Base-by-base conservation (phyloP, 2,888 invertebrate species). In the Baronia brevicornis region DNA sequence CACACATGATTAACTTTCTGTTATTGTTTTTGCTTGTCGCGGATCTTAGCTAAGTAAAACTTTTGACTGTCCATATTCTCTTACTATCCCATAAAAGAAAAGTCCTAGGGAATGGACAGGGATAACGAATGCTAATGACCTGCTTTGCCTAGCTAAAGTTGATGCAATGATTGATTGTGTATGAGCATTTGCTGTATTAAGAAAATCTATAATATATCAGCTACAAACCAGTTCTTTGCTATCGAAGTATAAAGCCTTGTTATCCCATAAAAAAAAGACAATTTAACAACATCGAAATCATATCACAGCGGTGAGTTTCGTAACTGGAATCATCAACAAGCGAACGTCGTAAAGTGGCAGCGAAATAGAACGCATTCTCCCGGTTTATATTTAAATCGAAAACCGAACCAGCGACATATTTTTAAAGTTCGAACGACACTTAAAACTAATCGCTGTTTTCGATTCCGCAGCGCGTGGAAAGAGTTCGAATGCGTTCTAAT, bases 361-460 rank as follows among this genome's bases (percentile, higher is more conserved):
- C 61, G 65, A 79, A 80, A 74, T 75, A 68, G 78, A 75, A 72
- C 77, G 69, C 77, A 72, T 73, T 73, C 64, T 54, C 74, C 63
- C 61, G 60, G 68, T 68, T 74, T 74, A 74, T 69, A 73, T 75
- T 77, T 78, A 68, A 66, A 65, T 65, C 62, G 64, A 71, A 78
- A 79, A 72, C 68, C 68, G 71, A 78, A 79, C 75, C 71, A 59
- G 64, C 77, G 71, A 79, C 82, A 82, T 80, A 80, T 80, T 79
- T 82, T 82, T 82, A 82, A 73, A 75, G 69, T 79, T 82, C 80
- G 79, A 79, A 80, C 75, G 73, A 72, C 77, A 77, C 68, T 74
- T 72, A 70, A 72, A 78, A 82, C 80, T 82, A 80, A 84, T 84
- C 82, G 79, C 67, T 79, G 82, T 79, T 80, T 82, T 82, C 80